Conservation (phyloP, 2,797 vertebrate genomes). For the Syndactyla subalaris region DNA sequence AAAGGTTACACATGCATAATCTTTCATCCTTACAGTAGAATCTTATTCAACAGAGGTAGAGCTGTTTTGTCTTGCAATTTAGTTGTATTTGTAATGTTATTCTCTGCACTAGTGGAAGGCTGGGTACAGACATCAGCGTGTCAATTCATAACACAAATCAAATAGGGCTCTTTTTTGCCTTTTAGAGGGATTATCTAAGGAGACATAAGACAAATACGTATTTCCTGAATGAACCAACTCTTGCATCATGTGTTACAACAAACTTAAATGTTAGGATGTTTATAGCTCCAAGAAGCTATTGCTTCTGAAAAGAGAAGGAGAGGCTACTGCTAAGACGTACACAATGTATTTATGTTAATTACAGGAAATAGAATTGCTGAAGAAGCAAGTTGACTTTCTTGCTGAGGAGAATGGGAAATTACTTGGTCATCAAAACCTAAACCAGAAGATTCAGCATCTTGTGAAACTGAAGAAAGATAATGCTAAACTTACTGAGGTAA, state of each 20-base stretch:
- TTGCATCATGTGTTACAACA: background rate
- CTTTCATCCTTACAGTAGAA: background rate
- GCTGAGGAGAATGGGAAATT: constrained; percentile 95
- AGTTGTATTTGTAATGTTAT: background rate
- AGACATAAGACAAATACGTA: background rate
- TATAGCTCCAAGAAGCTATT: background rate
- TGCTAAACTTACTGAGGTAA: constrained; percentile 88
- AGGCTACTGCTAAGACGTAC: background rate
- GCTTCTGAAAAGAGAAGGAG: background rate
- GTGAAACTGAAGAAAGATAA: constrained; percentile 94
- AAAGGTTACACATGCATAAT: constrained; percentile 53
- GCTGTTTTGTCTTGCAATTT: background rate
- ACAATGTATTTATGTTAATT: background rate
- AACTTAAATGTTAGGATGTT: background rate
- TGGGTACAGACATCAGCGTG: background rate
- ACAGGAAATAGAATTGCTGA: constrained; percentile 87
- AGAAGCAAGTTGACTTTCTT: constrained; percentile 86
- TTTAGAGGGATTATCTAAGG: background rate
- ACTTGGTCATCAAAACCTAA: constrained; percentile 92
- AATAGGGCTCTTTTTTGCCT: background rate
- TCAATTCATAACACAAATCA: background rate
- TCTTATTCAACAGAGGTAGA: background rate
- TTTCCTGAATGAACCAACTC: background rate
- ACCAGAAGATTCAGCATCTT: constrained; percentile 95
- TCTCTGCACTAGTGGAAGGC: background rate